A percentile compares a stretch with the other conserved stretches of the same genome.
phyloP scores from a whole-genome alignment of 1,140 invertebrate genomes.

The Capitella teleta region DNA sequence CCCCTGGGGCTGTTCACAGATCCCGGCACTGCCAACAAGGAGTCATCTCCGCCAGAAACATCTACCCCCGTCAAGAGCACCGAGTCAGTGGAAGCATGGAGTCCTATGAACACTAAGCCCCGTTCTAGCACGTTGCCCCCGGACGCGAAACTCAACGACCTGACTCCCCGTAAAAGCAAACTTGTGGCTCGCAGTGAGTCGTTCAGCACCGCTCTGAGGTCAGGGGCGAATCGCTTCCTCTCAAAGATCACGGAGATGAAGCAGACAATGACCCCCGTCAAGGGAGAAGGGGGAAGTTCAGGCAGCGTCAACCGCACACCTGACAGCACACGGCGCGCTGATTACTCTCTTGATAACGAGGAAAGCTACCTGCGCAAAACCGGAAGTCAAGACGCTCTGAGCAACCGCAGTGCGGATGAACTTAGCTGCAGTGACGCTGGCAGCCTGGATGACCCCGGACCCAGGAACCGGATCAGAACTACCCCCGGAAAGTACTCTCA shows the following conservation, averaged over 20 bases:
- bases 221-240: conserved; percentile 53
- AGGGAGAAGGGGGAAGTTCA: neutral
- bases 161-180: conserved; percentile 11
- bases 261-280: conserved; percentile 56
- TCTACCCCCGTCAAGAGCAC: neutral
- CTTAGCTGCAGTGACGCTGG: neutral
- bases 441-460: neutral
- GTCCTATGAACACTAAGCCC: neutral
- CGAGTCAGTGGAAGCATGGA: conserved; percentile 1
- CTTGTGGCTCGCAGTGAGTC: conserved; percentile 25
- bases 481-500: no score
- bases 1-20: conserved; percentile 65
- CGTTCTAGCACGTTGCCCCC: neutral
- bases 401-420: conserved; percentile 1
- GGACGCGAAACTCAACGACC: neutral
- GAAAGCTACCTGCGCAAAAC: neutral
- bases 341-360: neutral
- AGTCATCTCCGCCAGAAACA: neutral
- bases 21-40: neutral
- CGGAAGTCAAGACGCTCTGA: neutral
- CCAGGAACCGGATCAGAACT: no score
- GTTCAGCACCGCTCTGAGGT: conserved; percentile 45
- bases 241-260: conserved; percentile 81
- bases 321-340: neutral
- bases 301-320: neutral